Percentiles rank a stretch among this genome's conserved stretches.
phyloP scores from a whole-genome alignment of 2,113 vertebrate species.

The Pongo pygmaeus region DNA sequence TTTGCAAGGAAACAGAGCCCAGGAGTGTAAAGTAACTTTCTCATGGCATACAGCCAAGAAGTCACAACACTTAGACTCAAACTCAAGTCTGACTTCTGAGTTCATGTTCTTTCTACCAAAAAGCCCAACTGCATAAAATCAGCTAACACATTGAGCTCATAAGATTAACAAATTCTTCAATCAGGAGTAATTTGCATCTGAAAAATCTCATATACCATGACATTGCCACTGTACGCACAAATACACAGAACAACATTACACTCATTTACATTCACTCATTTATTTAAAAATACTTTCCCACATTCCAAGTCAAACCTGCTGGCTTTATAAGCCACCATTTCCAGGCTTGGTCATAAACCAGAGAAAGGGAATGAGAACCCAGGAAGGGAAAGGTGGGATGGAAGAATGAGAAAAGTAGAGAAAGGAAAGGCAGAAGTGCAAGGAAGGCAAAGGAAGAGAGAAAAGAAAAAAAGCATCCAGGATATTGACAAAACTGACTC shows the following conservation, averaged over 20 bases:
- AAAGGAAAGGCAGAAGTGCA: background rate
- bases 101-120: background rate
- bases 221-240: background rate
- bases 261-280: background rate
- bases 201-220: background rate
- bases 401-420: background rate
- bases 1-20: constrained; percentile 15
- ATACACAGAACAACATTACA: background rate
- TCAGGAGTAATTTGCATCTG: background rate
- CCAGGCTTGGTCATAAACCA: background rate
- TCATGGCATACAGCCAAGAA: background rate
- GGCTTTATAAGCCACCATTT: background rate
- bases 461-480: background rate
- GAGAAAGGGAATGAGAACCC: background rate
- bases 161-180: background rate
- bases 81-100: background rate
- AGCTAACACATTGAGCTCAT: background rate
- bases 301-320: background rate
- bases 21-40: background rate
- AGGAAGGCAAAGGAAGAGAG: background rate
- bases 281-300: constrained; percentile 4
- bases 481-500: background rate
- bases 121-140: background rate
- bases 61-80: background rate
- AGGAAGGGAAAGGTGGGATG: background rate